Evolutionary conservation across 2,797 vertebrate genomes (phyloP).

Genomic region (Rhadinocentrus ornatus): DNA sequence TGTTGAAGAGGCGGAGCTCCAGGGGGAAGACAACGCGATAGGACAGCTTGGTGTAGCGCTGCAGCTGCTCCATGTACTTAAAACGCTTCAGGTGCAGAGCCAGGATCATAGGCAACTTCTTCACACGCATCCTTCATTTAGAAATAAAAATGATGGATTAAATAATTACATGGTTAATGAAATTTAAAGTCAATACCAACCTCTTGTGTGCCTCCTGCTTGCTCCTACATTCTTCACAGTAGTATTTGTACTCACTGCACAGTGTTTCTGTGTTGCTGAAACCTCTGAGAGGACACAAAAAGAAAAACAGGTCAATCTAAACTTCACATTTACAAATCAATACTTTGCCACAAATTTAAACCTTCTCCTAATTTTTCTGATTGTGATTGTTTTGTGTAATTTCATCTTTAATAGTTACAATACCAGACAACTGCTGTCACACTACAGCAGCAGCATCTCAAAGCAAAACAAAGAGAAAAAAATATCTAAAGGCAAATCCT

Average conservation of each 20-base stretch:
- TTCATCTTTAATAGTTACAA: neutral
- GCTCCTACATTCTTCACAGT: constrained; percentile 98
- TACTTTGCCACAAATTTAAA: neutral
- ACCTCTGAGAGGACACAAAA: constrained; percentile 83
- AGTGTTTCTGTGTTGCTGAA: constrained; percentile 99
- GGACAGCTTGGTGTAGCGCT: constrained; percentile 97
- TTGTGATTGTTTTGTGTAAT: neutral
- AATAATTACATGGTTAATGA: neutral
- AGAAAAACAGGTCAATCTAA: constrained; percentile 10
- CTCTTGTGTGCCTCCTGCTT: constrained; percentile 99
- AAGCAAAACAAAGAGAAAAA: neutral
- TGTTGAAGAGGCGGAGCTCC: constrained; percentile 97
- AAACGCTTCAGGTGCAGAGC: constrained; percentile 97
- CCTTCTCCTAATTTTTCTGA: neutral
- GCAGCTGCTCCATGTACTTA: constrained; percentile 98
- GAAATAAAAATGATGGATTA: neutral
- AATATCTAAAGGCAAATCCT: neutral
- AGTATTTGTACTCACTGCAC: constrained; percentile 99
- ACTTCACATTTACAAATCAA: neutral
- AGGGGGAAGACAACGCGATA: constrained; percentile 97
- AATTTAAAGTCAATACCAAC: constrained; percentile 70
- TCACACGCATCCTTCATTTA: constrained; percentile 84
- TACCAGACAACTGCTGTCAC: neutral
- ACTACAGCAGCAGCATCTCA: neutral
- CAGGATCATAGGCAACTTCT: constrained; percentile 97